Evolutionary conservation across 2,888 invertebrate species (phyloP), one percentile per base, ranked within the genome.

Genomic region (Polietes domitor): DNA sequence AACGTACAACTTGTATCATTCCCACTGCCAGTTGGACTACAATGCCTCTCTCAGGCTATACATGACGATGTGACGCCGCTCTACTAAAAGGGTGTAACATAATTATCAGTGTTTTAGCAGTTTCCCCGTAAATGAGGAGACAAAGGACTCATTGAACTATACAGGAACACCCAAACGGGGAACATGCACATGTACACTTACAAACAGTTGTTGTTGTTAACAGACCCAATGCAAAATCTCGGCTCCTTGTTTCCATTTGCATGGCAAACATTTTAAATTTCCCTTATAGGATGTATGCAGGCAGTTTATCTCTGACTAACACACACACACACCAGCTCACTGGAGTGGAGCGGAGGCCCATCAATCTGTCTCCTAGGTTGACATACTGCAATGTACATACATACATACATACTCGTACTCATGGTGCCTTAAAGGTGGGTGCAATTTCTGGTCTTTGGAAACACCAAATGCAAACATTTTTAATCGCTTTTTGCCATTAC

Each of bases 91-190:
- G 55, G 73, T 73, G 65, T 68, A 68, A 79, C 68, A 74, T 68
- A 41, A 79, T 73, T 74, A 73, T 79, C 79, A 73, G 50, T 74
- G 43, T 79, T 79, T 17, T 19, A 26, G 12, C 53, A 74, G 79
- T n/a, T 10, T 53, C 15, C 50, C 37, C 47, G 19, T 43, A 43
- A 26, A 70, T 37, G n/a, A 68, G 37, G 19, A 65, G 61, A 24
- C 58, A 73, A 65, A 68, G 19, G 43, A 58, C 21, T 7, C 72
- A 32, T 19, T 58, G 21, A 17, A 53, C 50, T 3, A 24, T 55
- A 32, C 53, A 2, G 17, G 0, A n/a, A 37, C 68, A 47, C 53
- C 17, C 55, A 72, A 7, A 32, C 26, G 17, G 2, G 17, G 10
- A 3, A 2, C 37, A 9, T 32, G 32, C 32, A n/a, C n/a, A 32